A percentile compares a stretch with the other conserved stretches of the same genome.
phyloP scores from a whole-genome alignment of 2,113 vertebrate genomes.

The Leuciscus idus region DNA sequence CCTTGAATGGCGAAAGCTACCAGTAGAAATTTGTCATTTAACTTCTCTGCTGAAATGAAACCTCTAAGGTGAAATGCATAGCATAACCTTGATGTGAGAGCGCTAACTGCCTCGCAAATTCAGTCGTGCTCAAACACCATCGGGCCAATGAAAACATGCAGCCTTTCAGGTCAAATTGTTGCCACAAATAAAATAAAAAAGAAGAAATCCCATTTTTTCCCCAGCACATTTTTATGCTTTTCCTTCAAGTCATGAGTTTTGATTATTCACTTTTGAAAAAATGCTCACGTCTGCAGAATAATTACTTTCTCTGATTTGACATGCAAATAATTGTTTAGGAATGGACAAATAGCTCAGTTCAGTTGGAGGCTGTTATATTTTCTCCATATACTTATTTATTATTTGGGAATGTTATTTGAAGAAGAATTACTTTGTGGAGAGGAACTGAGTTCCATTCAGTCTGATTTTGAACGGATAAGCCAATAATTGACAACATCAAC shows the following conservation, averaged over 20 bases:
- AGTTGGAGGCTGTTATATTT: not conserved
- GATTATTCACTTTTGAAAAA: not conserved
- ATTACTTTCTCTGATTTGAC: not conserved
- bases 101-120: slow-evolving; percentile 1
- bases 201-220: not conserved
- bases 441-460: not conserved
- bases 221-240: not conserved
- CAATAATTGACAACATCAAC: slow-evolving; percentile 7
- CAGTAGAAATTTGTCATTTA: slow-evolving; percentile 21
- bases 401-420: not conserved
- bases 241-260: not conserved
- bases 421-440: not conserved
- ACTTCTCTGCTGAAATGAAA: slow-evolving; percentile 15
- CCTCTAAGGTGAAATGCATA: slow-evolving; percentile 23
- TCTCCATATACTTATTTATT: not conserved
- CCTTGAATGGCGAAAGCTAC: slow-evolving; percentile 17
- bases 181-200: not conserved
- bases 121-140: not conserved
- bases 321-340: not conserved
- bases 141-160: slow-evolving; percentile 32
- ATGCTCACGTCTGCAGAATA: not conserved
- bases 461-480: not conserved
- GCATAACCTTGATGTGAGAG: slow-evolving; percentile 28
- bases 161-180: not conserved
- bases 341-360: not conserved